These are phyloP conservation scores for Pseudopipra pipra DNA, from an alignment of 2,113 vertebrate genomes.

Conservation along the genomic window DNA sequence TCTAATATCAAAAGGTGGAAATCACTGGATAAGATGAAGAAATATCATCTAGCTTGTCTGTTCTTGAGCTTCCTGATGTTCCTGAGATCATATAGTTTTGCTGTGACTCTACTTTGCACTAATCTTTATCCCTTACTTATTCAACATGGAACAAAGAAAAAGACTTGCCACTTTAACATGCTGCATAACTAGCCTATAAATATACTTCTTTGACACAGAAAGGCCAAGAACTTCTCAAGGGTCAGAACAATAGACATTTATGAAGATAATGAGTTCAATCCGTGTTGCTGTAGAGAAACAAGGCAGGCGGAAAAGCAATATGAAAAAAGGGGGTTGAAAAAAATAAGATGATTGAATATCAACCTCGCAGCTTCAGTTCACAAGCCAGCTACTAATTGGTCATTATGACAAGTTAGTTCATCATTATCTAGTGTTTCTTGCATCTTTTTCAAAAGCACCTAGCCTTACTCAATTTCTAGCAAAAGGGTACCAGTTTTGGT, in stretches of 20 bases:
- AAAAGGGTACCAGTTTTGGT: neutral
- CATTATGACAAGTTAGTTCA: neutral
- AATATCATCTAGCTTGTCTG: neutral
- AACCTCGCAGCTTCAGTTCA: constrained; percentile 1
- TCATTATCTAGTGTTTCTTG: neutral
- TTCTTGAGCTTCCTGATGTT: neutral
- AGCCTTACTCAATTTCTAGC: neutral
- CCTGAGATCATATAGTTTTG: neutral
- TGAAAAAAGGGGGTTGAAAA: neutral
- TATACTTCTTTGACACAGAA: neutral
- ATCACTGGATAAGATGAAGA: neutral
- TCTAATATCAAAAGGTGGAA: neutral
- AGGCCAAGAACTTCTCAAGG: neutral
- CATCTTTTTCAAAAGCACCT: neutral
- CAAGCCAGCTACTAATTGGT: constrained; percentile 30
- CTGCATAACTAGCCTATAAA: neutral
- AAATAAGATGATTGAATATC: neutral
- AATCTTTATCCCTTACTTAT: neutral
- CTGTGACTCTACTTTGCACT: neutral
- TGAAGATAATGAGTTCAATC: constrained; percentile 33
- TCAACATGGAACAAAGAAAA: neutral
- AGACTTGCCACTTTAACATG: neutral
- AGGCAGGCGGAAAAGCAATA: neutral
- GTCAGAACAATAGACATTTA: neutral
- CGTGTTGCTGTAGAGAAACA: neutral